Percentiles rank a stretch among this genome's conserved stretches.
These are phyloP conservation scores for Eptatretus atami DNA, from an alignment of 2,797 vertebrate genomes.

Conservation along the genomic window DNA sequence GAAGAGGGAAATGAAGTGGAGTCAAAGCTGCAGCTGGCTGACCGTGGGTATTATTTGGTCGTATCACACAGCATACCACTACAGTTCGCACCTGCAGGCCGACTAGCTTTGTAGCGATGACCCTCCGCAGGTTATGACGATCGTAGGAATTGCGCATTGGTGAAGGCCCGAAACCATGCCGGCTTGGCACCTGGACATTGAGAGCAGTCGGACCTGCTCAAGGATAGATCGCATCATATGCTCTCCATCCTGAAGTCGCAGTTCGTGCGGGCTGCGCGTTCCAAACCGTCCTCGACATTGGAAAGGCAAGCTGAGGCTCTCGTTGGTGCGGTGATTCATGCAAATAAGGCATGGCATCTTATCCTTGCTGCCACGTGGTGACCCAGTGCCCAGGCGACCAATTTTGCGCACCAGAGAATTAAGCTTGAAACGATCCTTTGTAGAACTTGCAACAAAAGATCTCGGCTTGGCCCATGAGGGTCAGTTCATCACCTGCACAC, in stretches of 20 bases:
- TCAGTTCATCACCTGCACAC: slow-evolving; percentile 75
- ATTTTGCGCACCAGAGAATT: slow-evolving; percentile 43
- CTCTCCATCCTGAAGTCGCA: slow-evolving; percentile 78
- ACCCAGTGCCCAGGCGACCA: slow-evolving; percentile 19
- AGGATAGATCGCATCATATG: slow-evolving; percentile 85
- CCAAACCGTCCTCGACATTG: slow-evolving; percentile 80
- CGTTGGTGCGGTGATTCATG: slow-evolving; percentile 92
- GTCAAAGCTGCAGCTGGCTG: not conserved
- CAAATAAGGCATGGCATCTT: slow-evolving; percentile 90
- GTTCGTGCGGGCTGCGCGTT: slow-evolving; percentile 68
- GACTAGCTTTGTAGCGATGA: slow-evolving; percentile 79
- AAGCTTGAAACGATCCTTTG: slow-evolving; percentile 56
- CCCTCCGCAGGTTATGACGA: slow-evolving; percentile 68
- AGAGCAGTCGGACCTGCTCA: slow-evolving; percentile 64
- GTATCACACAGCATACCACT: slow-evolving; percentile 66
- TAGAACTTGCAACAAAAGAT: slow-evolving; percentile 57
- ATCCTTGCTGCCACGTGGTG: slow-evolving; percentile 20
- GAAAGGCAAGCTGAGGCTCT: slow-evolving; percentile 77
- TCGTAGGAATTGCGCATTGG: slow-evolving; percentile 65
- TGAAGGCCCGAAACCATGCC: not conserved
- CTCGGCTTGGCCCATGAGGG: slow-evolving; percentile 87
- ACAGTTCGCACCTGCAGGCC: slow-evolving; percentile 93
- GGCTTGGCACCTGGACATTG: slow-evolving; percentile 48
- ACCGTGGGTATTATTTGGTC: slow-evolving; percentile 27
- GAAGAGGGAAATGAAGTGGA: slow-evolving; percentile 62